Evolutionary conservation across 2,113 vertebrate species (phyloP).

Genomic region (Xenopus tropicalis): DNA sequence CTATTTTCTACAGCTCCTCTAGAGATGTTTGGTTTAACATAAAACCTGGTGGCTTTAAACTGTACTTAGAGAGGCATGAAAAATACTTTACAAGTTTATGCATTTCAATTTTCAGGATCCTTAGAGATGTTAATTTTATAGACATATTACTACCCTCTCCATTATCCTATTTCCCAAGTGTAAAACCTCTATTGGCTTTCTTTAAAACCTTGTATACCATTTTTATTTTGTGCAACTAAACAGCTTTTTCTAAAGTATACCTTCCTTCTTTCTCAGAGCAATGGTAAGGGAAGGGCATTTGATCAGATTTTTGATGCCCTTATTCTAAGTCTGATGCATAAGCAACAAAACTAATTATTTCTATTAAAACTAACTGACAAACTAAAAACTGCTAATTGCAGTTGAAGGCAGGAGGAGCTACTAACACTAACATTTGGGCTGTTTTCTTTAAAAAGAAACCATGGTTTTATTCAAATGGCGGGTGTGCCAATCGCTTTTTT

Average conservation of each 20-base stretch:
- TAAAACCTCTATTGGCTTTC: conserved; percentile 24
- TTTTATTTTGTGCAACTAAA: background rate
- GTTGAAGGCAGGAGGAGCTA: too few relatives aligned
- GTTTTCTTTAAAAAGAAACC: too few relatives aligned
- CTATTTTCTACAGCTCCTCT: conserved; percentile 8
- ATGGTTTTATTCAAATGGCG: too few relatives aligned
- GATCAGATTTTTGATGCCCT: too few relatives aligned
- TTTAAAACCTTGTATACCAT: background rate
- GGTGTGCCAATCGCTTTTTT: too few relatives aligned
- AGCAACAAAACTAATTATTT: too few relatives aligned
- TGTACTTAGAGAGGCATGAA: conserved; percentile 39
- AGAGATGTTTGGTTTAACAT: conserved; percentile 22
- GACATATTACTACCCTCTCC: conserved; percentile 33
- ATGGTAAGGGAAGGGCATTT: too few relatives aligned
- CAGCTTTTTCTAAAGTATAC: background rate
- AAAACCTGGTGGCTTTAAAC: conserved; percentile 35
- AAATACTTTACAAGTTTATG: conserved; percentile 43
- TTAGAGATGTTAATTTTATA: conserved; percentile 38
- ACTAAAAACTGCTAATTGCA: too few relatives aligned
- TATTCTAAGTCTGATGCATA: too few relatives aligned
- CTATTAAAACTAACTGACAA: too few relatives aligned
- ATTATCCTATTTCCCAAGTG: conserved; percentile 29
- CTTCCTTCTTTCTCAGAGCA: too few relatives aligned
- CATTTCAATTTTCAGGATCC: conserved; percentile 37
- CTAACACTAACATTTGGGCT: too few relatives aligned